Evolutionary conservation across 1,140 invertebrate genomes (phyloP).

Genomic region (Bicyclus anynana): DNA sequence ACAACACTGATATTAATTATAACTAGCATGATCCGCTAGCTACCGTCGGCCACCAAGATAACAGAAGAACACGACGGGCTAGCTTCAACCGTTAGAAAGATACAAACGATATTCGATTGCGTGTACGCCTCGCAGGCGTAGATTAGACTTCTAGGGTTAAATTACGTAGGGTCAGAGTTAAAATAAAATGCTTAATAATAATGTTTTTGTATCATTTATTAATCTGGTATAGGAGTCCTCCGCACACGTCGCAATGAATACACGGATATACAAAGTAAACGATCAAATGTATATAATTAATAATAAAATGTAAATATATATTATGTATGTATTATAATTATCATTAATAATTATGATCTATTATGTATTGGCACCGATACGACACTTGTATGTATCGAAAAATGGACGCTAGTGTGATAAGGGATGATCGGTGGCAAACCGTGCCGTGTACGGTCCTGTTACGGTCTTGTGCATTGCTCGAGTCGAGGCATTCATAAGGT

Average conservation of each 20-base stretch:
- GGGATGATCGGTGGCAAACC: background rate
- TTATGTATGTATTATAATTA: conserved; percentile 20
- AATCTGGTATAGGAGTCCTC: conserved; percentile 57
- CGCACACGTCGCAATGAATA: conserved; percentile 62
- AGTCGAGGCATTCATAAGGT: no score
- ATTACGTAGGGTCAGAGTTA: no score
- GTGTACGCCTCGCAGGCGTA: no score
- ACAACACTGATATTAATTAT: no score
- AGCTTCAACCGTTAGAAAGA: no score
- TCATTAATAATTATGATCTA: conserved; percentile 49
- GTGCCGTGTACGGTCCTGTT: background rate
- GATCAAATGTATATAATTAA: conserved; percentile 49
- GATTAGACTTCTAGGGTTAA: no score
- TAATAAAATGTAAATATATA: conserved; percentile 72
- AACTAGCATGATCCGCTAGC: no score
- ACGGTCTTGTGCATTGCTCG: background rate
- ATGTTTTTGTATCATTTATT: conserved; percentile 58
- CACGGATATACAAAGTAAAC: conserved; percentile 65
- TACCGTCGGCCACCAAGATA: no score
- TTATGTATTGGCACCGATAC: conserved; percentile 59
- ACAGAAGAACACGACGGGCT: no score
- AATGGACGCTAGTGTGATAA: conserved; percentile 53
- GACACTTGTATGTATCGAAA: conserved; percentile 34
- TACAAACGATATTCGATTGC: no score
- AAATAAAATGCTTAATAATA: no score